These are phyloP conservation scores for Brachionus rotundiformis DNA, from an alignment of 1,140 invertebrate genomes.

Conservation along the genomic window DNA sequence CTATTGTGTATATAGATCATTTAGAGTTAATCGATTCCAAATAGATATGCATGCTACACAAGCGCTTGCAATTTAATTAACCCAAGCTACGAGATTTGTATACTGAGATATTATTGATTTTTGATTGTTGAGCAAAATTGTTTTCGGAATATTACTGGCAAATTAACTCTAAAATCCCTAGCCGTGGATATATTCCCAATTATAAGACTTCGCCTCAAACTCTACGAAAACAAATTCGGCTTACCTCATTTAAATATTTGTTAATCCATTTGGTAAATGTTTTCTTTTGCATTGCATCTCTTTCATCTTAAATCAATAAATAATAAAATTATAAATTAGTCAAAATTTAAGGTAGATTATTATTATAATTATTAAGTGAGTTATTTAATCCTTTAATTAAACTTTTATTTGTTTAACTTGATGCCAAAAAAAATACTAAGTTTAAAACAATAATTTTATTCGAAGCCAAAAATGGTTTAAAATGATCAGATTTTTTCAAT, in stretches of 20 bases:
- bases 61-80: background rate
- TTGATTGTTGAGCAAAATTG: background rate
- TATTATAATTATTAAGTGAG: background rate
- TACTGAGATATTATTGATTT: background rate
- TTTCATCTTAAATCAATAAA: constrained; percentile 76
- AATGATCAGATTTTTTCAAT: constrained; percentile 4
- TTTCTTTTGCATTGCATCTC: constrained; percentile 99
- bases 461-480: background rate
- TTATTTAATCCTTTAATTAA: background rate
- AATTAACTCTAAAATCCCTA: background rate
- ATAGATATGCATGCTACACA: background rate
- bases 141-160: background rate
- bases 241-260: constrained; percentile 99
- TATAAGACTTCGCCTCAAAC: background rate
- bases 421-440: no score
- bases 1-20: background rate
- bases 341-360: background rate
- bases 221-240: constrained; percentile 53
- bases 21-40: constrained; percentile 13
- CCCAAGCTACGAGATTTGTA: background rate
- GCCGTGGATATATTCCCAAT: background rate
- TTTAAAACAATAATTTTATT: no score
- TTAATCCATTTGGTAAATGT: constrained; percentile 99
- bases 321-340: background rate
- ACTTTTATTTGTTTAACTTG: background rate